Evolutionary conservation across 2,888 invertebrate genomes (phyloP).

Genomic region (Microplitis manilae): DNA sequence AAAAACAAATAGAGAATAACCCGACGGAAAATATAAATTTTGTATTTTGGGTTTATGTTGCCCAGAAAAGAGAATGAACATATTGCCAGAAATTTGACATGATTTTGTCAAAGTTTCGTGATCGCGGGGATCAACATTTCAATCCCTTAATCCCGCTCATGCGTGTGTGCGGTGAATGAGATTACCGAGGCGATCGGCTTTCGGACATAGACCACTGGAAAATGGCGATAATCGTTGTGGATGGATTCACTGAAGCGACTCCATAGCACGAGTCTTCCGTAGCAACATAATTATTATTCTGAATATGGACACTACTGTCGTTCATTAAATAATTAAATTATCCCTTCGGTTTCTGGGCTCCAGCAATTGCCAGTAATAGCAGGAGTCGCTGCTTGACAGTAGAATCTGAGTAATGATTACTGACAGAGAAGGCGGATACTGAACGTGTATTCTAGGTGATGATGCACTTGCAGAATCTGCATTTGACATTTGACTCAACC

Average conservation of each 20-base stretch:
- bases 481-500: slow-evolving; percentile 55
- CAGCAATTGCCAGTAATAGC: background rate
- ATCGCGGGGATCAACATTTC: slow-evolving; percentile 6
- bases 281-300: slow-evolving; percentile 35
- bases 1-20: background rate
- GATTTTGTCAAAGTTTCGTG: slow-evolving; percentile 13
- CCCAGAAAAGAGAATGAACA: background rate
- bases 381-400: background rate
- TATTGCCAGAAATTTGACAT: slow-evolving; percentile 26
- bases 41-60: too few relatives aligned
- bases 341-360: slow-evolving; percentile 3
- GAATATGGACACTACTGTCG: slow-evolving; percentile 36
- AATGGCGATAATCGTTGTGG: slow-evolving; percentile 32
- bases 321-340: slow-evolving; percentile 41
- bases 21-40: too few relatives aligned
- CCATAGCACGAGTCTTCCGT: slow-evolving; percentile 28
- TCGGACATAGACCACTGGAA: slow-evolving; percentile 18
- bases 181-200: slow-evolving; percentile 15
- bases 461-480: slow-evolving; percentile 65
- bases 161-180: slow-evolving; percentile 6
- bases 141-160: background rate
- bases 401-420: slow-evolving; percentile 4
- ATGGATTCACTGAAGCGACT: slow-evolving; percentile 25
- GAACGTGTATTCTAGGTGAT: slow-evolving; percentile 49
- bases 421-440: slow-evolving; percentile 25